A percentile compares a stretch with the other conserved stretches of the same genome.
phyloP scores from a whole-genome alignment of 2,797 vertebrate species.

The Parauchenoglanis ngamensis region DNA sequence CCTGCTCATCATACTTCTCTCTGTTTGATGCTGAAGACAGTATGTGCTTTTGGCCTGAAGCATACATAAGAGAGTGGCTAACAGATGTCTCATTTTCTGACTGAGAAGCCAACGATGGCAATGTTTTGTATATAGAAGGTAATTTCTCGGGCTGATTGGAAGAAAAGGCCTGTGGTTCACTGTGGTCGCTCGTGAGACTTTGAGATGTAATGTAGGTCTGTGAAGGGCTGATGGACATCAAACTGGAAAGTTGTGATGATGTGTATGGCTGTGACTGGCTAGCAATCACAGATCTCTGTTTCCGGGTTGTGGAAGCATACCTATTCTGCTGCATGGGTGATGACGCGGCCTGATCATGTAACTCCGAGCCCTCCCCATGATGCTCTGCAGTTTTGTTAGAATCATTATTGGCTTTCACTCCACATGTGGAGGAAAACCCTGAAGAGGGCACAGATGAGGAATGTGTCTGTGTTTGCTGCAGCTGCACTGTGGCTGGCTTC shows the following conservation, averaged over 20 bases:
- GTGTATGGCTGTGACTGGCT: slow-evolving; percentile 89
- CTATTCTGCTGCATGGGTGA: slow-evolving; percentile 81
- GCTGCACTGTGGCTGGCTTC: slow-evolving; percentile 79
- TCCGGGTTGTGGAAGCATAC: slow-evolving; percentile 87
- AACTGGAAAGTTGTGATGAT: slow-evolving; percentile 85
- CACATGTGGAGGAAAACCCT: slow-evolving; percentile 79
- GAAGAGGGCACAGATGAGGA: slow-evolving; percentile 80
- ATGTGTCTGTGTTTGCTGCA: slow-evolving; percentile 84
- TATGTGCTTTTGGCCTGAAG: slow-evolving; percentile 82
- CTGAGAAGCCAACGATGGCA: slow-evolving; percentile 85
- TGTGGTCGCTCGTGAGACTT: slow-evolving; percentile 78
- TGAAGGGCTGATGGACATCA: slow-evolving; percentile 87
- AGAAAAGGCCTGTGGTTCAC: slow-evolving; percentile 85
- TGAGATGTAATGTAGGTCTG: slow-evolving; percentile 85
- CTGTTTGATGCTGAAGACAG: slow-evolving; percentile 80
- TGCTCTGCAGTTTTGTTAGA: slow-evolving; percentile 81
- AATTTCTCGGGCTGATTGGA: slow-evolving; percentile 85
- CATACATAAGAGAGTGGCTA: slow-evolving; percentile 85
- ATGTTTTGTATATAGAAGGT: slow-evolving; percentile 87
- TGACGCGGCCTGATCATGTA: slow-evolving; percentile 77
- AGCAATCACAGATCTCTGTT: slow-evolving; percentile 90
- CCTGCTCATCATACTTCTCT: slow-evolving; percentile 84
- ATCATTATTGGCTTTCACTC: slow-evolving; percentile 83
- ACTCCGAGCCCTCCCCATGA: slow-evolving; percentile 75
- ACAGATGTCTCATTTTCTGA: slow-evolving; percentile 83